phyloP scores from a whole-genome alignment of 2,113 vertebrate genomes.

The Macrotis lagotis region DNA sequence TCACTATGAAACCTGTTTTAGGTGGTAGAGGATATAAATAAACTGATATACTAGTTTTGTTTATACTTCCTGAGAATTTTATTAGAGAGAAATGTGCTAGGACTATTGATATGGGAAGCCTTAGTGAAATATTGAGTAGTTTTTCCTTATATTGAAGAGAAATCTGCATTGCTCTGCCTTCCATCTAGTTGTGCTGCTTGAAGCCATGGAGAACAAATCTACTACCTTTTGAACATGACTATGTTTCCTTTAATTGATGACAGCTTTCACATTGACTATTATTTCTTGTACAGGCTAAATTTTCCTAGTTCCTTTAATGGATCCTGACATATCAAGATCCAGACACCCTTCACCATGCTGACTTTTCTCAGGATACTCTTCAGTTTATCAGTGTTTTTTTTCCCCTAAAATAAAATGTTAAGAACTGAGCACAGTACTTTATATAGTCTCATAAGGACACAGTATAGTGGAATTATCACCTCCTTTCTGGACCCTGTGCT shows the following conservation, averaged over 20 bases:
- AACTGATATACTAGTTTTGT: background rate
- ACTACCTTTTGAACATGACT: background rate
- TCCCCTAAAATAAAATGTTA: background rate
- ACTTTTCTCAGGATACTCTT: background rate
- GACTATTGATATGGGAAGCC: background rate
- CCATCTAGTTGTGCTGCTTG: background rate
- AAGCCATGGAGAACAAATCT: background rate
- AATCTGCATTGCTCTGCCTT: background rate
- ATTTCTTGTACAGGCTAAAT: background rate
- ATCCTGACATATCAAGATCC: background rate
- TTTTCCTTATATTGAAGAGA: background rate
- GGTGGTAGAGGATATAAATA: background rate
- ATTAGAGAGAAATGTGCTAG: slow-evolving; percentile 24
- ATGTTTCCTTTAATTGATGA: background rate
- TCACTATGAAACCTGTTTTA: slow-evolving; percentile 29
- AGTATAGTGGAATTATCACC: background rate
- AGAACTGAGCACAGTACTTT: background rate
- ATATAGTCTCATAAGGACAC: background rate
- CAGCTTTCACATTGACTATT: background rate
- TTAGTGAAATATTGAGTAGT: background rate
- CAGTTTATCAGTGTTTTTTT: background rate
- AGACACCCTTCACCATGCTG: background rate
- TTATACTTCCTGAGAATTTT: background rate
- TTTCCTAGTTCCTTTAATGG: background rate
- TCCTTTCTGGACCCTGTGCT: background rate